These are phyloP conservation scores for Acrossocheilus wenchowensis DNA, from an alignment of 2,797 vertebrate species.

Conservation along the genomic window DNA sequence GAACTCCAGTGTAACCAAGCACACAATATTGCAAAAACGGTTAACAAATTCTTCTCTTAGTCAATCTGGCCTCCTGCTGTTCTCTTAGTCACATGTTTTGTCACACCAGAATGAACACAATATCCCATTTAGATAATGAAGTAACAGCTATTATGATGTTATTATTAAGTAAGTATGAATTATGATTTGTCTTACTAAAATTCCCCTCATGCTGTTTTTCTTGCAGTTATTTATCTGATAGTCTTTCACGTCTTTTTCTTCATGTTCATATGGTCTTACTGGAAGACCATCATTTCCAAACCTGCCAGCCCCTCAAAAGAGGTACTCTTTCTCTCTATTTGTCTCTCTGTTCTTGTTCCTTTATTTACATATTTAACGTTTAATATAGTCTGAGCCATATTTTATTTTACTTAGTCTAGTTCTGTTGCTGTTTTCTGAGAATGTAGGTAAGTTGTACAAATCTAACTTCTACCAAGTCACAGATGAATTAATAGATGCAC, in stretches of 20 bases:
- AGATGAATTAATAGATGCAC: neutral
- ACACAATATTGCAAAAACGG: conserved; percentile 8
- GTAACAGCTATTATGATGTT: neutral
- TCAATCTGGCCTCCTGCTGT: conserved; percentile 20
- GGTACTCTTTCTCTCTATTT: conserved; percentile 73
- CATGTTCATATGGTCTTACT: conserved; percentile 98
- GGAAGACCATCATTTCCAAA: conserved; percentile 93
- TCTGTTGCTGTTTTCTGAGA: neutral
- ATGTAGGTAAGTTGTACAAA: neutral
- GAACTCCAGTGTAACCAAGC: neutral
- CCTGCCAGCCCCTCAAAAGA: conserved; percentile 88
- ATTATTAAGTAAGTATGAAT: neutral
- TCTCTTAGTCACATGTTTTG: conserved; percentile 9
- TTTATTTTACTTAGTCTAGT: neutral
- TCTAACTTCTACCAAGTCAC: neutral
- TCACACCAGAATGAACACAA: conserved; percentile 9
- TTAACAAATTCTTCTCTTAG: conserved; percentile 15
- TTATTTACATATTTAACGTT: neutral
- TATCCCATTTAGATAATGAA: neutral
- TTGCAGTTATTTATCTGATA: conserved; percentile 93
- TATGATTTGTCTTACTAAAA: neutral
- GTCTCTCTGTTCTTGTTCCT: neutral
- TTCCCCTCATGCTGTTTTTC: conserved; percentile 59
- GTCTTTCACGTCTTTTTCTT: conserved; percentile 91
- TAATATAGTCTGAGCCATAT: neutral